Evolutionary conservation across 2,888 invertebrate genomes (phyloP).

Genomic region (Dugesia japonica): DNA sequence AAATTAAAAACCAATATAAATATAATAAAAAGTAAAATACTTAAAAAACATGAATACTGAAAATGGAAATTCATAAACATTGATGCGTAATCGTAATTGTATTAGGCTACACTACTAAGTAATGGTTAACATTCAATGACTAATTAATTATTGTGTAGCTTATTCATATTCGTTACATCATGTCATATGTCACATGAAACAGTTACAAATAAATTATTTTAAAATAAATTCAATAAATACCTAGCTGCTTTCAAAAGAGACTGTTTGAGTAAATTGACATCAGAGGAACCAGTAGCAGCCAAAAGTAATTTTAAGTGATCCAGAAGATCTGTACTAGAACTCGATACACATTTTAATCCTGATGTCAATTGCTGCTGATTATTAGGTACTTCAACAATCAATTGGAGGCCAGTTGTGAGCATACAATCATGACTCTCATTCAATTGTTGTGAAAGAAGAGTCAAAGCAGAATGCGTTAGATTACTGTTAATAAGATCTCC

Average conservation of each 20-base stretch:
- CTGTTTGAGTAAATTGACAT: neutral
- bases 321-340: neutral
- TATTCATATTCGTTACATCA: no score
- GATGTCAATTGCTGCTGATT: neutral
- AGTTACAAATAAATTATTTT: no score
- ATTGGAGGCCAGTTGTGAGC: neutral
- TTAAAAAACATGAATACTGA: no score
- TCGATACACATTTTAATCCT: neutral
- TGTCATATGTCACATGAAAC: no score
- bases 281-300: neutral
- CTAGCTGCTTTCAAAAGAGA: neutral
- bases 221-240: neutral
- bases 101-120: no score
- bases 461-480: neutral
- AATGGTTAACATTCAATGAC: no score
- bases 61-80: no score
- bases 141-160: no score
- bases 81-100: no score
- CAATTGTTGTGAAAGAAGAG: neutral
- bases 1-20: no score
- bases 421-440: neutral
- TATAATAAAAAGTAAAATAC: no score
- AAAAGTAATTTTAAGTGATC: neutral
- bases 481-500: constrained; percentile 7
- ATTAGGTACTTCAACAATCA: neutral